These are phyloP conservation scores for Dynastes maya DNA, from an alignment of 2,888 invertebrate species.

Conservation along the genomic window DNA sequence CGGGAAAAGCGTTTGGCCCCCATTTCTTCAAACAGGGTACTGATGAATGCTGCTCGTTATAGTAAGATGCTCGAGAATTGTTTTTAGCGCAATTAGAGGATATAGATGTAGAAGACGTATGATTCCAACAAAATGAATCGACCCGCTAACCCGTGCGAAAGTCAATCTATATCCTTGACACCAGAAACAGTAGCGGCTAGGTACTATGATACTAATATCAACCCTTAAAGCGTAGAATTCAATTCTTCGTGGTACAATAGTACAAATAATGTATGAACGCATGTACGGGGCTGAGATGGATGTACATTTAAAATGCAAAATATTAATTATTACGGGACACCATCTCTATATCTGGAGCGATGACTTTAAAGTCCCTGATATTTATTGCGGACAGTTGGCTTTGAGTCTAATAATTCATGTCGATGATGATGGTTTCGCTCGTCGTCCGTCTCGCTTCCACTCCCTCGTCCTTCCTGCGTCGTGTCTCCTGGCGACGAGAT, in stretches of 20 bases:
- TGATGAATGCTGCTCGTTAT: no score
- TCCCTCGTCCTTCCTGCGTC: slow-evolving; percentile 7
- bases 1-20: no score
- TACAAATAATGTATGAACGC: not conserved
- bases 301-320: slow-evolving; percentile 53
- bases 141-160: no score
- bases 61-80: no score
- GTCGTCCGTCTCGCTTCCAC: not conserved
- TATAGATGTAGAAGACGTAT: no score
- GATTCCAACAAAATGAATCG: no score
- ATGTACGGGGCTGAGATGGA: slow-evolving; percentile 24
- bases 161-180: no score
- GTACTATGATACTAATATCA: no score
- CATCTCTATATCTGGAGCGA: slow-evolving; percentile 53
- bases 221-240: not conserved
- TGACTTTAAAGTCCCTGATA: slow-evolving; percentile 52
- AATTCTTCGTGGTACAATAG: not conserved
- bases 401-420: slow-evolving; percentile 53
- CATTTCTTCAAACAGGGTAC: no score
- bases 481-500: slow-evolving; percentile 40
- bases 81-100: no score
- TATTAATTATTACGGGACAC: slow-evolving; percentile 52
- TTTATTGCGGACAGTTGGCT: slow-evolving; percentile 54
- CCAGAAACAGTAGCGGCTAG: no score
- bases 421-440: slow-evolving; percentile 47